Conservation (phyloP, 2,888 invertebrate genomes). For the Apocheima hispidaria region DNA sequence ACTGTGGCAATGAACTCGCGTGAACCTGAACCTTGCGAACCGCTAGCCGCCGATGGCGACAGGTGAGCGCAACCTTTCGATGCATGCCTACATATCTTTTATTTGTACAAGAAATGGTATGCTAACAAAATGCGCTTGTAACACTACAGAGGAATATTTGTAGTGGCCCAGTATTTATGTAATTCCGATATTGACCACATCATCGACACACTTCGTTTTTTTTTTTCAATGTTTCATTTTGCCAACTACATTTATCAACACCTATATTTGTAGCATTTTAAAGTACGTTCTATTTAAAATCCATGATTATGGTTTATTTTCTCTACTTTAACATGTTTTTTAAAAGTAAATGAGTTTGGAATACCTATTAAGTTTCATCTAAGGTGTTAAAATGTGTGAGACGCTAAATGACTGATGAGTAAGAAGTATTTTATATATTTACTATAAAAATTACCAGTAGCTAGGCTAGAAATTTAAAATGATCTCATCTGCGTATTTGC, state of each 20-base stretch:
- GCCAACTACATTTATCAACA: too few relatives aligned
- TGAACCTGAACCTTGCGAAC: conserved; percentile 85
- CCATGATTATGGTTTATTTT: too few relatives aligned
- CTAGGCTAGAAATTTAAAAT: conserved; percentile 1
- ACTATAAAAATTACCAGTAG: neutral
- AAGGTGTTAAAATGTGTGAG: neutral
- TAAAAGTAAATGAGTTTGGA: too few relatives aligned
- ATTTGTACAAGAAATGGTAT: neutral
- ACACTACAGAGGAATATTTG: too few relatives aligned
- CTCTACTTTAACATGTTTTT: too few relatives aligned
- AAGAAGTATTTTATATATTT: neutral
- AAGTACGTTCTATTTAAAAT: too few relatives aligned
- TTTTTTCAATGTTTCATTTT: too few relatives aligned
- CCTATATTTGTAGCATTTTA: too few relatives aligned
- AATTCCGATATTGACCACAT: too few relatives aligned
- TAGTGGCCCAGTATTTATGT: too few relatives aligned
- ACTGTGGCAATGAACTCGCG: conserved; percentile 85
- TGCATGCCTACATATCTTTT: conserved; percentile 43
- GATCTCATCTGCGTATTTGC: conserved; percentile 3
- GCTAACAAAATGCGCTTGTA: neutral
- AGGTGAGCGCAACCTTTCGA: conserved; percentile 63
- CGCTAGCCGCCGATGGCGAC: conserved; percentile 79
- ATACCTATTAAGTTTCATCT: too few relatives aligned
- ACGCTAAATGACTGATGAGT: conserved; percentile 15
- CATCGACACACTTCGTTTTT: too few relatives aligned